Evolutionary conservation across 2,113 vertebrate species (phyloP).

Genomic region (Trogon melanurus): DNA sequence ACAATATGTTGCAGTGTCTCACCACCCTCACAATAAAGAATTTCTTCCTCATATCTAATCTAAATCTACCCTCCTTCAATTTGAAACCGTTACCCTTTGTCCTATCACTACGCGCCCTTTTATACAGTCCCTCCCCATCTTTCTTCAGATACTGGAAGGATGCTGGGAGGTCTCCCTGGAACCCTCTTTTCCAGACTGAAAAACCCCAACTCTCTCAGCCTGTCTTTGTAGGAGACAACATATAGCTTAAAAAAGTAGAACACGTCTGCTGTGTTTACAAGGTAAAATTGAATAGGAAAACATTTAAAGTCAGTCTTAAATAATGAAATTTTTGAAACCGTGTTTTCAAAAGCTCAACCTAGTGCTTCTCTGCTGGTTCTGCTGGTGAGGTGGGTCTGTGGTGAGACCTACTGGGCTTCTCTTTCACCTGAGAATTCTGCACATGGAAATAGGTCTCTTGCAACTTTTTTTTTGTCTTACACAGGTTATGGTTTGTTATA

Average conservation of each 20-base stretch:
- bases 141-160: too few relatives aligned
- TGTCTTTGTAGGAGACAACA: background rate
- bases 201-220: too few relatives aligned
- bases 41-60: too few relatives aligned
- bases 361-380: background rate
- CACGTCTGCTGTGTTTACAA: background rate
- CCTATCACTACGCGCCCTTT: too few relatives aligned
- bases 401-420: background rate
- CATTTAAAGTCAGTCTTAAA: background rate
- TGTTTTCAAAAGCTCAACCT: background rate
- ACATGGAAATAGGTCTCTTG: background rate
- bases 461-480: background rate
- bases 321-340: background rate
- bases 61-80: too few relatives aligned
- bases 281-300: background rate
- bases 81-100: too few relatives aligned
- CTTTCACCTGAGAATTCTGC: background rate
- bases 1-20: too few relatives aligned
- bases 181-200: too few relatives aligned
- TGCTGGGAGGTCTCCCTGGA: too few relatives aligned
- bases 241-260: background rate
- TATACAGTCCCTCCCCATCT: too few relatives aligned
- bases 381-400: background rate
- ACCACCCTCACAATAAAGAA: too few relatives aligned
- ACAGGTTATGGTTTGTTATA: background rate